phyloP scores from a whole-genome alignment of 1,140 invertebrate genomes.

The Varroa destructor region DNA sequence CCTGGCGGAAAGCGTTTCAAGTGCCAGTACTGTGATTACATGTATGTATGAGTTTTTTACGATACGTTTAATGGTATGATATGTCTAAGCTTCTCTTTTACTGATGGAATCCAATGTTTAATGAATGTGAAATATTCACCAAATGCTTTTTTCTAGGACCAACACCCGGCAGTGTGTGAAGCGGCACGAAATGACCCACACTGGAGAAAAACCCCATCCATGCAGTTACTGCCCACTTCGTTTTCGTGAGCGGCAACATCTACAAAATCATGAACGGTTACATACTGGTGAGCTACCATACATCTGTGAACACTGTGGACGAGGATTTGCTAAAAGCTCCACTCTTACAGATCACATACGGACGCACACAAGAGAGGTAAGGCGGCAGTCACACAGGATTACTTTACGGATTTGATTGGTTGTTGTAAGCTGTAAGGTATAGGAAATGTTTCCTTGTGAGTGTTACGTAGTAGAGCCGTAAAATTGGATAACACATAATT shows the following conservation, averaged over 20 bases:
- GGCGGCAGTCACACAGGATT: not conserved
- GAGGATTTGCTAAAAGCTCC: slow-evolving; percentile 22
- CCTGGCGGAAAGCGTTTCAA: slow-evolving; percentile 7
- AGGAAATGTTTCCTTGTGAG: not conserved
- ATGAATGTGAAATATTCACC: not conserved
- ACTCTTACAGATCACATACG: slow-evolving; percentile 22
- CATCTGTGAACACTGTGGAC: slow-evolving; percentile 33
- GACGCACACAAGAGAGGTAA: slow-evolving; percentile 20
- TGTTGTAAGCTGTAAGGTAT: not conserved
- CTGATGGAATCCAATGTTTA: no score
- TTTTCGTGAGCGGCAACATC: slow-evolving; percentile 80
- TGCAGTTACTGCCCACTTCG: slow-evolving; percentile 70
- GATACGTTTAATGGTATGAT: not conserved
- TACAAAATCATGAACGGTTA: slow-evolving; percentile 61
- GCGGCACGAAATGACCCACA: slow-evolving; percentile 53
- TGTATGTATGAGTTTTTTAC: not conserved
- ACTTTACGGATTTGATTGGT: not conserved
- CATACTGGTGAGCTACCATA: slow-evolving; percentile 55
- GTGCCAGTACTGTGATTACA: slow-evolving; percentile 18
- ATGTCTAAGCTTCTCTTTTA: no score
- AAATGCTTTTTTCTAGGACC: not conserved
- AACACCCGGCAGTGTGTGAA: not conserved
- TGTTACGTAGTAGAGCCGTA: not conserved
- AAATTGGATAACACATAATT: not conserved
- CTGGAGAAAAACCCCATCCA: slow-evolving; percentile 71